Evolutionary conservation across 1,140 invertebrate genomes (phyloP), one percentile per base, ranked within the genome.

Genomic region (Drosophila paulistorum): DNA sequence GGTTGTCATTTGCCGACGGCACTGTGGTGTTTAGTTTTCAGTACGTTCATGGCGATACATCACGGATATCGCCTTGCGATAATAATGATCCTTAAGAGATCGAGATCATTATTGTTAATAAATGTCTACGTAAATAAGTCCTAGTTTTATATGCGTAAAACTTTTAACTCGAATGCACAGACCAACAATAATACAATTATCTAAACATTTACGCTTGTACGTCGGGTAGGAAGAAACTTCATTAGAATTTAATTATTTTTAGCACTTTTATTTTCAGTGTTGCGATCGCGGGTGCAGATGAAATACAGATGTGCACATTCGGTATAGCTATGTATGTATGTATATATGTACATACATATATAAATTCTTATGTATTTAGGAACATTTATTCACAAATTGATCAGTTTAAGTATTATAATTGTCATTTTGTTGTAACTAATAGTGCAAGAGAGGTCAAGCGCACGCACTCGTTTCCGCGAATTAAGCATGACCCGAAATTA

Each of bases 221-320:
- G 23, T 20, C 17, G 20, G 23, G 11, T 14, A 23, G 20, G 20
- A 37, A 62, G 57, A 37, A 62, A 62, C 60, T 62, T 62, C 60
- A 45, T 45, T 62, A 45, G 60, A 45, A 62, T 39, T 62, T 42
- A 9, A 45, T 62, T 62, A 62, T 62, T 62, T 62, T 62, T 45
- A 62, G 60, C 60, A 62, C 60, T 62, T 62, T 62, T 62, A 62
- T 62, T 62, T 62, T 45, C 13, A 23, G 60, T 45, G n/a, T 59
- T 37, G 57, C 17, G 57, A 59, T 59, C 33, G 57, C 33, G 57
- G 57, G 57, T 59, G 57, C 4, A 20, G 57, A 59, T 59, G 57
- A 59, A 62, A 33, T 23, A 51, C 45, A 51, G 17, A 51, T 51
- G 45, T 51, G 45, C 17, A 51, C 45, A 30, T 30, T 30, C 5